Evolutionary conservation across 2,888 invertebrate genomes (phyloP), one percentile per base, ranked within the genome.

Genomic region (Vesta saturnalis): DNA sequence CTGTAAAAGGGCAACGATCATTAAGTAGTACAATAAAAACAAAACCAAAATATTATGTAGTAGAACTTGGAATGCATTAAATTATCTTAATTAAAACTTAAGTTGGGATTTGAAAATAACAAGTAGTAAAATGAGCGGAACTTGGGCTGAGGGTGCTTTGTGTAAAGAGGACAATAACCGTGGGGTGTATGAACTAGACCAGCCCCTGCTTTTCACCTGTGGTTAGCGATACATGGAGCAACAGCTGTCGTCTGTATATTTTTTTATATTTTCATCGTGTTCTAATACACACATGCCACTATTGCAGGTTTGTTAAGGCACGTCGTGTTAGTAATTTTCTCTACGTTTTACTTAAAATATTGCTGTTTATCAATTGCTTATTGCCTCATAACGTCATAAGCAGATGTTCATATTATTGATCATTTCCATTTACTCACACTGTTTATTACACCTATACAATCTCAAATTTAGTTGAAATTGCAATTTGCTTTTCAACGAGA

Each of bases 101-200:
- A 66, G 59, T 70, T 49, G 59, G 56, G 62, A 62, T 66, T 61
- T 69, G 61, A 70, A 70, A 70, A 65, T 70, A 66, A 66, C 66
- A 70, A 70, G 66, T 66, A 64, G 58, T 64, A 61, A 66, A 70
- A 70, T 62, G 60, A 70, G 66, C 69, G 69, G 66, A 70, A 66
- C 69, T 70, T 49, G 57, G 59, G 59, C 70, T 64, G 76, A 74
- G 75, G 76, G 75, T 75, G 73, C 73, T 70, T 72, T 71, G 71
- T 71, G 61, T 70, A 73, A 68, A 77, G 74, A 76, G 77, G 76
- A 77, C 77, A 77, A 76, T 77, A 77, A 77, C 77, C 77, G 77
- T 72, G 72, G 77, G 77, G 76, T 75, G 76, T 64, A 76, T 76
- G 76, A 76, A 76, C 76, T 71, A 76, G 74, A 60, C 72, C 72